A percentile compares a stretch with the other conserved stretches of the same genome.
Conservation (phyloP, 1,140 invertebrate genomes). For the Drosophila chauvacae region DNA sequence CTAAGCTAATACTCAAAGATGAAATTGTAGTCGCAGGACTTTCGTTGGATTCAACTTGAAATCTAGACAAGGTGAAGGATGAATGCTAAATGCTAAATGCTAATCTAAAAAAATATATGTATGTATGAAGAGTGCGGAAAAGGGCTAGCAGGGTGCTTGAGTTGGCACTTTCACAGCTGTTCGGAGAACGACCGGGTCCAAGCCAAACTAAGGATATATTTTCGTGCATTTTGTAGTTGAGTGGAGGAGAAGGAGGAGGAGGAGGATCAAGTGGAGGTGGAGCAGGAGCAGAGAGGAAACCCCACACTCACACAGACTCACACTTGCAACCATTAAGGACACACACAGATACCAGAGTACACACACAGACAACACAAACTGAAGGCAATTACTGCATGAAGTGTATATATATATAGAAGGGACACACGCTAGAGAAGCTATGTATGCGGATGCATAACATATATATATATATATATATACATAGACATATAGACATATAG, state of each 20-base stretch:
- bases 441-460: constrained; percentile 16
- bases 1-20: constrained; percentile 29
- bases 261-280: no score
- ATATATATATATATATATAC: constrained; percentile 27
- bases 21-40: constrained; percentile 73
- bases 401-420: constrained; percentile 44
- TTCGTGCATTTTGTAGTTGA: constrained; percentile 63
- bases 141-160: constrained; percentile 18
- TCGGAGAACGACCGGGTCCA: constrained; percentile 80
- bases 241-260: neutral
- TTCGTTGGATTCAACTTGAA: constrained; percentile 5
- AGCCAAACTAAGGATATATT: constrained; percentile 73
- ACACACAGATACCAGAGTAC: constrained; percentile 31
- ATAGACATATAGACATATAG: constrained; percentile 31
- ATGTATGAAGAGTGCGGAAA: neutral
- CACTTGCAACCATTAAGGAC: constrained; percentile 22
- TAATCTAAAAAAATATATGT: constrained; percentile 13
- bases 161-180: constrained; percentile 55
- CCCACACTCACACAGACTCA: constrained; percentile 9
- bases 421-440: constrained; percentile 29
- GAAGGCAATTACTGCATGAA: constrained; percentile 32
- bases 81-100: constrained; percentile 10
- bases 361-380: constrained; percentile 27
- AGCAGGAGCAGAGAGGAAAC: neutral
- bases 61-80: constrained; percentile 20